Conservation (phyloP, 2,797 vertebrate species). For the Gorsachius magnificus region DNA sequence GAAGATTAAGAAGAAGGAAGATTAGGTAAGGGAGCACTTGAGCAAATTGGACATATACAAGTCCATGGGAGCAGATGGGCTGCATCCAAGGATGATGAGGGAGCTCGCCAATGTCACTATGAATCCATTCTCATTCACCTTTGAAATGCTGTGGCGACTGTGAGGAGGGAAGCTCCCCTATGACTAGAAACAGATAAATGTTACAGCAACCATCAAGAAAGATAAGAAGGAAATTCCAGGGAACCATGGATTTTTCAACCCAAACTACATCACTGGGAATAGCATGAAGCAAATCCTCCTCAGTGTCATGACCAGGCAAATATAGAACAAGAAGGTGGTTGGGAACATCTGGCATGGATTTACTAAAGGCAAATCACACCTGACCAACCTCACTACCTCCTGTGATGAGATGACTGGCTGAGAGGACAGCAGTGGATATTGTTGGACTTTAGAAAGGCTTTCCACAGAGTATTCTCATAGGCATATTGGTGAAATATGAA, state of each 20-base stretch:
- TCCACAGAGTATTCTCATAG: background rate
- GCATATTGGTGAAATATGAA: background rate
- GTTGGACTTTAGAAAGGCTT: background rate
- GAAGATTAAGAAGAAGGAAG: background rate
- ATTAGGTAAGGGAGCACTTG: background rate
- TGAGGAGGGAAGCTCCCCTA: background rate
- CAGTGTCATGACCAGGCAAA: background rate
- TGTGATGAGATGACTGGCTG: background rate
- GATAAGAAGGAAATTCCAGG: background rate
- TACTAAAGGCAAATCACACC: background rate
- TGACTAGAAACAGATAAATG: background rate
- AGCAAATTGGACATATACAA: background rate
- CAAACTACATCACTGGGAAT: background rate
- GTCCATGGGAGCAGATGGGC: background rate
- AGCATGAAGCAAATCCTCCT: background rate
- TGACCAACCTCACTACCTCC: background rate
- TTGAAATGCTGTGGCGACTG: background rate
- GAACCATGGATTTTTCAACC: background rate
- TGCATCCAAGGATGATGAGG: background rate
- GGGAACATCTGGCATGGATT: background rate
- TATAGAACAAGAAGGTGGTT: background rate
- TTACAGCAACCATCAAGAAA: background rate
- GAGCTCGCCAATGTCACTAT: background rate
- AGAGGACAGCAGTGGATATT: background rate
- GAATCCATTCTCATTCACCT: background rate